Percentiles rank a stretch among this genome's conserved stretches.
phyloP scores from a whole-genome alignment of 2,888 invertebrate genomes.

The Deilephila elpenor region DNA sequence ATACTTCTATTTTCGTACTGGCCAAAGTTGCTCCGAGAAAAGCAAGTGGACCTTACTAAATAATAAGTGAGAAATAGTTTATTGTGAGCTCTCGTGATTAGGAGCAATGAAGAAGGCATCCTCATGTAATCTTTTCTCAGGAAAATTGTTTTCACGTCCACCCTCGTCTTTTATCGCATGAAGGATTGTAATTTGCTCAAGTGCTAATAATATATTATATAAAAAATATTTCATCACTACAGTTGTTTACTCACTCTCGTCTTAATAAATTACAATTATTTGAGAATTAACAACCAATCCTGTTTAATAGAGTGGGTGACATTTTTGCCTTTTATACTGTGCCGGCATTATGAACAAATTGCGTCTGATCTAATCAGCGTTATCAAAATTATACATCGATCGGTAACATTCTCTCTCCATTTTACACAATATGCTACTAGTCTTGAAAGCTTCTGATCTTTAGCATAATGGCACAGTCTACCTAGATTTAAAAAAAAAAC shows the following conservation, averaged over 20 bases:
- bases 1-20: neutral
- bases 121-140: conserved; percentile 63
- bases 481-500: too few species aligned
- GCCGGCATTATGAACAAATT: too few species aligned
- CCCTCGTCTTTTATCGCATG: conserved; percentile 64
- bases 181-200: conserved; percentile 64
- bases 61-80: conserved; percentile 81
- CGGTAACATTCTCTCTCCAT: too few species aligned
- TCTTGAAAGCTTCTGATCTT: too few species aligned
- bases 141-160: conserved; percentile 74
- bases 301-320: too few species aligned
- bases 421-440: too few species aligned
- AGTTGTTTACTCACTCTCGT: neutral
- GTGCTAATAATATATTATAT: conserved; percentile 35
- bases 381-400: too few species aligned
- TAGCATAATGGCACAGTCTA: too few species aligned
- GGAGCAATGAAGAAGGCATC: conserved; percentile 69
- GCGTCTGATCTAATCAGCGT: too few species aligned
- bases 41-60: conserved; percentile 65
- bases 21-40: neutral
- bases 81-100: conserved; percentile 82
- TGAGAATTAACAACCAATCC: too few species aligned
- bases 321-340: too few species aligned
- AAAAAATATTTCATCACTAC: neutral
- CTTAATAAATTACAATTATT: neutral